A percentile compares a stretch with the other conserved stretches of the same genome.
These are phyloP conservation scores for Corynorhinus townsendii DNA, from an alignment of 2,113 vertebrate species.

Conservation along the genomic window DNA sequence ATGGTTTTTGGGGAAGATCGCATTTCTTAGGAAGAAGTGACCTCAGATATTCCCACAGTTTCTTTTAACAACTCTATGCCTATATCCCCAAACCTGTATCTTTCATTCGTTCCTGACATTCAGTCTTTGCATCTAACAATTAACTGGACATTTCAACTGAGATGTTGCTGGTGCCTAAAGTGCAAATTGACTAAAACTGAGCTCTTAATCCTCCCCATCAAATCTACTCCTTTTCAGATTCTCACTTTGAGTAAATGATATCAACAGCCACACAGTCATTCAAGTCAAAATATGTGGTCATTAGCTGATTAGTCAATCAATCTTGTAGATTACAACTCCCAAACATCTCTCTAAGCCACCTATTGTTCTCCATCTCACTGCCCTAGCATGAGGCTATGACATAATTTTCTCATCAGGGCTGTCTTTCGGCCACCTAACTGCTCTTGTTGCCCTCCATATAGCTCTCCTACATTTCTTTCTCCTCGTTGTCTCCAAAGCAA, in stretches of 20 bases:
- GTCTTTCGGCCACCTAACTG: background rate
- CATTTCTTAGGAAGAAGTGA: background rate
- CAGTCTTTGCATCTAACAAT: background rate
- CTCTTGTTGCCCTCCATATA: background rate
- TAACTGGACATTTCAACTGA: background rate
- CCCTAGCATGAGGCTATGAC: background rate
- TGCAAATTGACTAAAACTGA: background rate
- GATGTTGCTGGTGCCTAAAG: background rate
- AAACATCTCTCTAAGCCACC: background rate
- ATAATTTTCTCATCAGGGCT: background rate
- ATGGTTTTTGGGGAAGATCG: background rate
- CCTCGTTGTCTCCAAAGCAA: background rate
- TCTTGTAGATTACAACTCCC: background rate
- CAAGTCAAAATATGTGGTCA: background rate
- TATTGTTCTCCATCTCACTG: background rate
- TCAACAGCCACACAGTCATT: background rate
- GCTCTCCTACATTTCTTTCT: background rate
- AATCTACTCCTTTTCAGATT: background rate
- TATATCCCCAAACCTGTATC: background rate
- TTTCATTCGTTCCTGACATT: background rate
- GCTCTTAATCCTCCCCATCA: background rate
- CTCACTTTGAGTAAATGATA: background rate
- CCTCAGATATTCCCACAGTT: background rate
- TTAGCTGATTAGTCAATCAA: background rate
- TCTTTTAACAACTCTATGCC: background rate